Conservation (phyloP, 2,888 invertebrate species). For the Chymomyza fuscimana region DNA sequence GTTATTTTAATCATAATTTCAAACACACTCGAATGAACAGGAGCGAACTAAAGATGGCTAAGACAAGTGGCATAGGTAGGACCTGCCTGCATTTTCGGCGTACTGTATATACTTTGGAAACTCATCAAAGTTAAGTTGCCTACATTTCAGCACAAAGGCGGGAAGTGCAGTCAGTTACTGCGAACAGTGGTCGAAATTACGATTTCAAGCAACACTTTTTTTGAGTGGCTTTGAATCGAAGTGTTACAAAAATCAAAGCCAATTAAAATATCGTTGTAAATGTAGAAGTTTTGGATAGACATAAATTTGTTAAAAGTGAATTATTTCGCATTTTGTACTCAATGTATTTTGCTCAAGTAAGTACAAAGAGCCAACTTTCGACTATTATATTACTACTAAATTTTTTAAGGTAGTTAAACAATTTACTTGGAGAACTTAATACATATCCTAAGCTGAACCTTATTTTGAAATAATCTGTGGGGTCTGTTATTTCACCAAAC, state of each 20-base stretch:
- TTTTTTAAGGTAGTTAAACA: too few relatives aligned
- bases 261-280: too few relatives aligned
- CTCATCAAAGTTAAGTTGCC: conserved; percentile 65
- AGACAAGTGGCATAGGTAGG: conserved; percentile 34
- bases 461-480: too few relatives aligned
- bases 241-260: background rate
- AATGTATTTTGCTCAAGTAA: too few relatives aligned
- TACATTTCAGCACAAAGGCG: conserved; percentile 21
- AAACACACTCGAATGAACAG: conserved; percentile 42
- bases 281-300: too few relatives aligned
- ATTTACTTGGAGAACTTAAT: too few relatives aligned
- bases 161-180: background rate
- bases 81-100: conserved; percentile 9
- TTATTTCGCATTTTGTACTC: too few relatives aligned
- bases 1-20: conserved; percentile 65
- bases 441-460: too few relatives aligned
- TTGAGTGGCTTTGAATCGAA: background rate
- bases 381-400: too few relatives aligned
- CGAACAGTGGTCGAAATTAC: background rate
- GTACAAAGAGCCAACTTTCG: too few relatives aligned
- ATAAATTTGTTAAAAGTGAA: too few relatives aligned
- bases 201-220: background rate
- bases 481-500: too few relatives aligned
- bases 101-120: conserved; percentile 45
- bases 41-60: conserved; percentile 5